Evolutionary conservation across 2,888 invertebrate genomes (phyloP).

Genomic region (Lottia scabra): DNA sequence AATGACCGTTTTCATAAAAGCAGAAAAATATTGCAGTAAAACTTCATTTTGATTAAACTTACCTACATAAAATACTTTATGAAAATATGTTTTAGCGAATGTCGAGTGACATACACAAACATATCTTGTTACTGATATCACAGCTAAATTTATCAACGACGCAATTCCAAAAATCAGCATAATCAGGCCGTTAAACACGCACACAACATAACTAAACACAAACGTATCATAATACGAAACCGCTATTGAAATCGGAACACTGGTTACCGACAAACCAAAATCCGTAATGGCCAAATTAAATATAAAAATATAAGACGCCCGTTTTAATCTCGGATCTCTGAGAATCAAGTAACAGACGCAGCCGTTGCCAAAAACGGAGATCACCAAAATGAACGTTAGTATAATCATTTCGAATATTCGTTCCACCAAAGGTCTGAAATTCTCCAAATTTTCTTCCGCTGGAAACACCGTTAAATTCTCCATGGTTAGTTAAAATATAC

Average conservation of each 20-base stretch:
- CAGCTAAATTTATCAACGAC: not conserved
- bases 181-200: not conserved
- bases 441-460: too few relatives aligned
- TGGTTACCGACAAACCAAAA: not conserved
- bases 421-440: not conserved
- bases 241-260: not conserved
- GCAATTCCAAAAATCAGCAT: constrained; percentile 1
- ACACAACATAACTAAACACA: not conserved
- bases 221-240: not conserved
- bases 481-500: too few relatives aligned
- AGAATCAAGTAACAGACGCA: not conserved
- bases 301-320: not conserved
- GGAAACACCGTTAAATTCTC: too few relatives aligned
- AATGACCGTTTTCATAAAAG: too few relatives aligned
- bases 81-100: not conserved
- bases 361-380: not conserved
- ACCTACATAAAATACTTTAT: not conserved
- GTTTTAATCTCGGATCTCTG: not conserved
- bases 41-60: too few relatives aligned
- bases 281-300: not conserved
- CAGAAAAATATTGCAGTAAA: too few relatives aligned
- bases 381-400: not conserved
- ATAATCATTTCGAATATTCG: not conserved
- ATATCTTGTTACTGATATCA: not conserved
- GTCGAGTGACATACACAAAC: not conserved